Base-by-base conservation (phyloP, 2,113 vertebrate species). In the Morone saxatilis region DNA sequence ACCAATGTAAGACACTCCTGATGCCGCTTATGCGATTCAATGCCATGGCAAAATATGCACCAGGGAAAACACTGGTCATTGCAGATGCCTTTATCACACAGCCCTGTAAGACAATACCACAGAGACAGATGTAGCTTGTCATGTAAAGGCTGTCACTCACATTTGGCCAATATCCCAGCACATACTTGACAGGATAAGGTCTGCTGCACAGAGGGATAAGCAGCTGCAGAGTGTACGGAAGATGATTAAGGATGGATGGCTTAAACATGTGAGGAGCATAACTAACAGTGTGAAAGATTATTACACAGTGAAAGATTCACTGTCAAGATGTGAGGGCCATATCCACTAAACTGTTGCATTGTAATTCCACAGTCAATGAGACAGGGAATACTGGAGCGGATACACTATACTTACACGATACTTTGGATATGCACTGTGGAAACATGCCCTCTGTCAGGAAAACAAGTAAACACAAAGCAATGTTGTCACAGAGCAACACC, bases 1-100 rank as follows among this genome's bases (percentile, higher is more conserved):
- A 25, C 25, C 25, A 25, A 25, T 25, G 25, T 25, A 1, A 25
- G 25, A 25, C 25, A 25, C 25, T 25, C 25, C 25, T 25, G 25
- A 25, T 25, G 25, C 25, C 1, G 25, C 25, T 25, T 25, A 25
- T 25, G 25, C 25, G 25, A 25, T 25, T 25, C 25, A 31, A 31
- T 31, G 31, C 31, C 31, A 31, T 31, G 31, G 31, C 31, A 31
- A 31, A 31, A 31, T 31, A 31, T 31, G 31, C 2, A 31, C 31
- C 31, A 31, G 31, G 59, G 13, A 51, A 71, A 83, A 40, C 61
- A 59, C 77, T 31, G 57, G 57, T 7, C 4, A 41, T 81, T 17
- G 78, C 76, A 7, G 71, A 90, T 43, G 40, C 78, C 2, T 25
- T 47, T 87, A 5, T 85, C 75, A 41, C 11, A 13, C 12, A 75